Base-by-base conservation (phyloP, 2,888 invertebrate species). In the Coronaproctus castanopsis region DNA sequence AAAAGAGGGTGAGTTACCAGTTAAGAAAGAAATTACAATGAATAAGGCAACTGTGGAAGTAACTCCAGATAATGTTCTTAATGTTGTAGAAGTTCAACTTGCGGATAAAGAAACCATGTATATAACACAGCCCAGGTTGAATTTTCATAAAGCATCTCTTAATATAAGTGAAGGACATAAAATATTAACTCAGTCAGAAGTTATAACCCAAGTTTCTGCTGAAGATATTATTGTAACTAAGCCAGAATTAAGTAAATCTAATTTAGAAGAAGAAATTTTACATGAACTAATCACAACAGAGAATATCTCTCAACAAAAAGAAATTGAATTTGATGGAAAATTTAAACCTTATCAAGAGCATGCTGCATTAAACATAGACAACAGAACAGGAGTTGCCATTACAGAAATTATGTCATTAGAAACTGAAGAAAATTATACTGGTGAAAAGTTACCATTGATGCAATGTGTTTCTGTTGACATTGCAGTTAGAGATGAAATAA, bases 41-140 rank as follows among this genome's bases (percentile, higher is more conserved):
- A 36, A 20, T 3, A 49, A 24, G 8, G 58, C 54, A 20, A 24
- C n/a, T 36, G 19, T 54, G 2, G 53, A 53, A 19, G 48, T 58
- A 3, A 19, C 49, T 18, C 53, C 58, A 2, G 54, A 54, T 36
- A 69, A 69, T 58, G 68, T 71, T 58, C 63, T 72, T 3, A 68
- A 65, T 18, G 66, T 72, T 2, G 68, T 66, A 20, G 70, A 74
- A 69, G 68, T 73, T 10, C 71, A 73, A 21, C 62, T 71, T 1
- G 72, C 74, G 21, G 80, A 80, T 63, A 76, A 74, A 65, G 77
- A 77, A 70, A 67, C 63, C 63, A 51, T 62, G 50, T 67, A 68
- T 69, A 61, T 54, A 63, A 1, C 63, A 10, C 19, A 67, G 1
- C 69, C 70, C 63, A 60, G 63, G 62, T 68, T 70, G 1, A 68